Evolutionary conservation across 2,113 vertebrate genomes (phyloP).

Genomic region (Emydura subglobosa): DNA sequence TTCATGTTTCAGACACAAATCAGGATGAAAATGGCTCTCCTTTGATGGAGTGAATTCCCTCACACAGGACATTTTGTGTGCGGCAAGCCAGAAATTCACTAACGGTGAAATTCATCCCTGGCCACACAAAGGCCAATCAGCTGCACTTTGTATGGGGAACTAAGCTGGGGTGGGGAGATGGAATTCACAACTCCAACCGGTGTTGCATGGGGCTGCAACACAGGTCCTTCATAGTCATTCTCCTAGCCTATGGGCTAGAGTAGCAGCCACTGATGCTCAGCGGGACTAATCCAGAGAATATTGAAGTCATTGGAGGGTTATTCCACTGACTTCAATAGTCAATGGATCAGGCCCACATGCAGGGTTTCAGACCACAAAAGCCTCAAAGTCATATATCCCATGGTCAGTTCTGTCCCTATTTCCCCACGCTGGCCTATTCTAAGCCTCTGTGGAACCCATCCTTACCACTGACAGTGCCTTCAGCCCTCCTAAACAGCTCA

Average conservation of each 20-base stretch:
- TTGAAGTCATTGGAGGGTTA: conserved; percentile 44
- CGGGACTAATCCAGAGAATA: conserved; percentile 32
- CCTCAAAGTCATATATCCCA: not conserved
- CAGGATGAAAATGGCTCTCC: conserved; percentile 78
- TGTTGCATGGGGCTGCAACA: not conserved
- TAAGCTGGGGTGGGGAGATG: not conserved
- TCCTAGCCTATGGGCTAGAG: conserved; percentile 10
- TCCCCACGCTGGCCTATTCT: not conserved
- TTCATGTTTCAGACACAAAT: conserved; percentile 86
- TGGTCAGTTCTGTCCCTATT: accelerated
- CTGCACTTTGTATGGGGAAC: not conserved
- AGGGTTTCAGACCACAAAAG: not conserved
- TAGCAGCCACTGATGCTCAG: not conserved
- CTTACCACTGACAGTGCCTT: conserved; percentile 22
- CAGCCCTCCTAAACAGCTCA: conserved; percentile 18
- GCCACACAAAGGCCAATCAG: conserved; percentile 12
- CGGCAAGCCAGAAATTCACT: conserved; percentile 29
- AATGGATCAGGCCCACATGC: not conserved
- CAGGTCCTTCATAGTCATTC: conserved; percentile 13
- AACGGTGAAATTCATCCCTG: conserved; percentile 42
- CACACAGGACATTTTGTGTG: conserved; percentile 58
- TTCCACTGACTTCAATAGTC: not conserved
- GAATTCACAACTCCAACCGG: conserved; percentile 42
- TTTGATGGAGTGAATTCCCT: conserved; percentile 71
- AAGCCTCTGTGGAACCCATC: not conserved